Percentiles rank a stretch among this genome's conserved stretches.
Evolutionary conservation across 2,113 vertebrate species (phyloP).

Genomic region (Scomber colias): DNA sequence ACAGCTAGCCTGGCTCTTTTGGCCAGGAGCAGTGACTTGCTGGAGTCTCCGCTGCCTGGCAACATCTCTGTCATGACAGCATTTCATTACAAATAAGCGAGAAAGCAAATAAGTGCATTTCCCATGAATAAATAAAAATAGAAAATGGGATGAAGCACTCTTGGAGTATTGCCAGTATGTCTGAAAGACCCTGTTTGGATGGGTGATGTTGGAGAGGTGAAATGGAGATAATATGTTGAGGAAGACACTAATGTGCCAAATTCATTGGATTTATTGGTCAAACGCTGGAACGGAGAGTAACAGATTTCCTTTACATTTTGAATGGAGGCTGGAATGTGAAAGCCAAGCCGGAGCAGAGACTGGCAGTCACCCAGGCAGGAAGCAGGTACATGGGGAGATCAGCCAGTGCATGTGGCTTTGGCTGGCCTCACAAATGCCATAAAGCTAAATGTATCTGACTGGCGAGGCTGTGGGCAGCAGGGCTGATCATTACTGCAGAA

Average conservation of each 20-base stretch:
- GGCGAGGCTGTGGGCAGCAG: not conserved
- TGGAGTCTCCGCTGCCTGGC: no score
- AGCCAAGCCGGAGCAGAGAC: slow-evolving; percentile 19
- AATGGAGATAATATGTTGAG: not conserved
- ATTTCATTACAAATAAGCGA: not conserved
- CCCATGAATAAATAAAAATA: no score
- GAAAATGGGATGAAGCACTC: not conserved
- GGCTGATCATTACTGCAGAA: slow-evolving; percentile 48
- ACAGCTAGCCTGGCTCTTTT: no score
- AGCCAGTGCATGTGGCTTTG: slow-evolving; percentile 34
- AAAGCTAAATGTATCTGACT: slow-evolving; percentile 43
- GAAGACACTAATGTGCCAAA: slow-evolving; percentile 11
- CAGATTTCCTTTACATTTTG: slow-evolving; percentile 33
- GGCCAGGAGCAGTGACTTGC: no score
- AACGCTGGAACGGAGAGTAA: not conserved
- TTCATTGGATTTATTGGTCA: not conserved
- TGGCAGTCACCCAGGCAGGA: slow-evolving; percentile 51
- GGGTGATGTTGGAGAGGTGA: not conserved
- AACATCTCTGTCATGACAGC: no score
- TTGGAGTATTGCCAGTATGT: not conserved
- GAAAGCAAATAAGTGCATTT: not conserved
- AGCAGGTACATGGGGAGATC: slow-evolving; percentile 46
- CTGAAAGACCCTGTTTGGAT: not conserved
- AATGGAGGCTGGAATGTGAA: not conserved
- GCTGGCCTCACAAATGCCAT: slow-evolving; percentile 32